These are phyloP conservation scores for Thalassaphorura encarpata DNA, from an alignment of 1,140 invertebrate species.

Conservation along the genomic window DNA sequence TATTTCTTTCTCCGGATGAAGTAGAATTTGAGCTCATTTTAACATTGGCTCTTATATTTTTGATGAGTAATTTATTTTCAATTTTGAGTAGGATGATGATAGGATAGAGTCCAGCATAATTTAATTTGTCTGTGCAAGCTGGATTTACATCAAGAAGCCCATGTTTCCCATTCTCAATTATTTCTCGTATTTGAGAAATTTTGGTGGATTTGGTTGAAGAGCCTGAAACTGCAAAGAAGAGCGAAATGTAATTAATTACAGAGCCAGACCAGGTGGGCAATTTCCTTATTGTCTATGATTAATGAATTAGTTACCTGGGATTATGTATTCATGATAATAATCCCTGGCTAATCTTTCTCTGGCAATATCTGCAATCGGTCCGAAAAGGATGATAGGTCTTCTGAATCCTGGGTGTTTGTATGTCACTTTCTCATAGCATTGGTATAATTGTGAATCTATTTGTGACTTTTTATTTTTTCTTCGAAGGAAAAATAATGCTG, in stretches of 20 bases:
- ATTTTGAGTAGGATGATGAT: slow-evolving; percentile 94
- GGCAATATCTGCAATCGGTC: slow-evolving; percentile 86
- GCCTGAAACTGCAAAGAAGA: not conserved
- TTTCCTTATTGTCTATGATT: not conserved
- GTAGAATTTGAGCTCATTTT: too few relatives aligned
- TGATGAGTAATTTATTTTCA: slow-evolving; percentile 81
- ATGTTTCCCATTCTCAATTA: too few relatives aligned
- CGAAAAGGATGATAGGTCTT: slow-evolving; percentile 89
- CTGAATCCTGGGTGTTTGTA: too few relatives aligned
- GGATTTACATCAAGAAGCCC: too few relatives aligned
- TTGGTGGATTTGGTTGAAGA: not conserved
- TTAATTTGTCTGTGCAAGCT: too few relatives aligned
- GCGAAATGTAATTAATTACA: not conserved
- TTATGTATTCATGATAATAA: slow-evolving; percentile 85
- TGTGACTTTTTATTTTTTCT: too few relatives aligned
- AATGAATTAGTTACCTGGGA: slow-evolving; percentile 46
- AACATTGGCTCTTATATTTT: slow-evolving; percentile 74
- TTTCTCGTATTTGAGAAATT: too few relatives aligned
- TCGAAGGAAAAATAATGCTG: too few relatives aligned
- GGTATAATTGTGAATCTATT: too few relatives aligned
- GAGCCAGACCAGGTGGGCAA: too few relatives aligned
- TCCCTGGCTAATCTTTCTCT: slow-evolving; percentile 80
- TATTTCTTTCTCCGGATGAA: too few relatives aligned
- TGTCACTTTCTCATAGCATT: too few relatives aligned
- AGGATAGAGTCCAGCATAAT: slow-evolving; percentile 97